These are phyloP conservation scores for Andrena chrysosceles DNA, from an alignment of 2,888 invertebrate genomes.

Conservation along the genomic window DNA sequence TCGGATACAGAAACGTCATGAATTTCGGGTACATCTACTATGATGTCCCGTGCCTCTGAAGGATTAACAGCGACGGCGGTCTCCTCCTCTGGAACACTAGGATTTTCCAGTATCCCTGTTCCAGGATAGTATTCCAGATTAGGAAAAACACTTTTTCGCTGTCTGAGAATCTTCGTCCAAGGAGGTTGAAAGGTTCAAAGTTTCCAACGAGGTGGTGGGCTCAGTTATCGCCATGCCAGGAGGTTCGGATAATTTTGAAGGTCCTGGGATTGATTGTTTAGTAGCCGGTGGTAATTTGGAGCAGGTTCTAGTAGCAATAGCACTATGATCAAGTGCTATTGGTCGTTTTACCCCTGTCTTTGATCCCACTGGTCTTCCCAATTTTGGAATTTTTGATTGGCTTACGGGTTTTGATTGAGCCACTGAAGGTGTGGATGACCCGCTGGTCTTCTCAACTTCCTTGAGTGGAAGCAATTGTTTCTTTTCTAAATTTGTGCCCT, in stretches of 20 bases:
- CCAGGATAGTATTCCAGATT: not conserved
- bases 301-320: not conserved
- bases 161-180: too few species aligned
- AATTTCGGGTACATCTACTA: not conserved
- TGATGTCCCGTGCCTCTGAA: not conserved
- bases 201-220: not conserved
- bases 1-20: not conserved
- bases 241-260: not conserved
- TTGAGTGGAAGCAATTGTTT: not conserved
- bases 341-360: not conserved
- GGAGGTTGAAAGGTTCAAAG: not conserved
- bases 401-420: not conserved
- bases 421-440: too few species aligned
- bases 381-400: too few species aligned
- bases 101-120: not conserved
- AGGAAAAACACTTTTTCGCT: not conserved
- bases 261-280: not conserved
- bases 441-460: not conserved
- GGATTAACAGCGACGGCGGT: not conserved
- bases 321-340: not conserved
- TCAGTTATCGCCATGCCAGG: too few species aligned
- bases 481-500: not conserved
- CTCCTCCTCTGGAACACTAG: not conserved
- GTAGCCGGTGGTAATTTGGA: too few species aligned
- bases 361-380: too few species aligned